Evolutionary conservation across 2,113 vertebrate species (phyloP).

Genomic region (Crotophaga sulcirostris): DNA sequence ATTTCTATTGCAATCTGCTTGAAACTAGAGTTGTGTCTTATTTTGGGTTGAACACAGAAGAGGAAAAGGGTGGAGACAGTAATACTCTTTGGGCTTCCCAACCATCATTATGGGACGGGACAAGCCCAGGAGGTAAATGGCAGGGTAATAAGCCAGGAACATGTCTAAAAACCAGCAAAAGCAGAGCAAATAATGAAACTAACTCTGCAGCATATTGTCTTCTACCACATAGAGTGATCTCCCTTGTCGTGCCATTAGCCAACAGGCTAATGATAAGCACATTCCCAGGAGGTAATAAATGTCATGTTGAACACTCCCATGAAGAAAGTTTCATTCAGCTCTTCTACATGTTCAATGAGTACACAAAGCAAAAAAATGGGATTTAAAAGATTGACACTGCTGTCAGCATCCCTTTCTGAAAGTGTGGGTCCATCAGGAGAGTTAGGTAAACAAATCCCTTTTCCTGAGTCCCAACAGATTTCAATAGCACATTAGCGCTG

Average conservation of each 20-base stretch:
- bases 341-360: neutral
- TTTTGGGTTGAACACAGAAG: neutral
- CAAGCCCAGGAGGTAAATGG: neutral
- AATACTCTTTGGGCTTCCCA: neutral
- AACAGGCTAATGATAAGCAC: neutral
- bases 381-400: neutral
- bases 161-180: neutral
- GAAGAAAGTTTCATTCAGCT: neutral
- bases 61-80: neutral
- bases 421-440: no score
- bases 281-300: neutral
- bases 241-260: neutral
- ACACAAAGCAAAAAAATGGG: neutral
- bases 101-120: neutral
- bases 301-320: neutral
- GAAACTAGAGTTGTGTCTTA: neutral
- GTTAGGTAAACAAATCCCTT: neutral
- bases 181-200: neutral
- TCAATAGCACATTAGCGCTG: accelerated
- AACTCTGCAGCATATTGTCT: neutral
- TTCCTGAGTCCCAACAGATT: neutral
- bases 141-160: neutral
- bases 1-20: neutral
- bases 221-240: neutral
- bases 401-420: neutral